Conservation (phyloP, 2,113 vertebrate genomes). For the Neogale vison region DNA sequence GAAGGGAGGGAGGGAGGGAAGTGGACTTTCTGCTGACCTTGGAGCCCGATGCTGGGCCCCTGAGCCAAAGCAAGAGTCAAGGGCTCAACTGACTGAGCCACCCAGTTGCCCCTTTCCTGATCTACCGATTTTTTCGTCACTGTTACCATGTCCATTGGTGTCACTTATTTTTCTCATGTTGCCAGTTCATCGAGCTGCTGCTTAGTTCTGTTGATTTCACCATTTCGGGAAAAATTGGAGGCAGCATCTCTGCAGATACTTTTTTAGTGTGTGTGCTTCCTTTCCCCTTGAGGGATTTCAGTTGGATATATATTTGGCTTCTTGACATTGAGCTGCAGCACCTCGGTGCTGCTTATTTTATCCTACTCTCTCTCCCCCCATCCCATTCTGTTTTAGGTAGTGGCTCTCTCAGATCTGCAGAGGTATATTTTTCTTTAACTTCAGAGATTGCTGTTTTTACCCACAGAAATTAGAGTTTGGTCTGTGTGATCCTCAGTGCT, state of each 20-base stretch:
- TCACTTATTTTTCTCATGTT: background rate
- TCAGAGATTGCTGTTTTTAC: background rate
- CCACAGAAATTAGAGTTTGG: background rate
- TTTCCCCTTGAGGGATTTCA: background rate
- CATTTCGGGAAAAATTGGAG: background rate
- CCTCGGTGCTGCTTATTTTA: background rate
- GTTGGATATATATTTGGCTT: rapidly evolving
- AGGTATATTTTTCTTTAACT: background rate
- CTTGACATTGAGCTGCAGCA: background rate
- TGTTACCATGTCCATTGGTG: background rate
- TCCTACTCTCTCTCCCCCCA: too few relatives aligned
- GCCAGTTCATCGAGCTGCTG: background rate
- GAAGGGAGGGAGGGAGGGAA: background rate
- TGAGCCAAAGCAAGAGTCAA: too few relatives aligned
- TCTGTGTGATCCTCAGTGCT: background rate
- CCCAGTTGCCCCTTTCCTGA: background rate
- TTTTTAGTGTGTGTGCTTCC: background rate
- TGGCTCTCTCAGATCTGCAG: background rate
- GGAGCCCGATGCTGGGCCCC: background rate
- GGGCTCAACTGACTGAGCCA: background rate
- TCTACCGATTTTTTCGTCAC: background rate
- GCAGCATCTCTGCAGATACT: background rate
- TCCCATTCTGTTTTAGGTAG: background rate
- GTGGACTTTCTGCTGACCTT: background rate
- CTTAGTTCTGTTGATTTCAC: background rate